These are phyloP conservation scores for Dendrolimus pini DNA, from an alignment of 2,888 invertebrate species.

Conservation along the genomic window DNA sequence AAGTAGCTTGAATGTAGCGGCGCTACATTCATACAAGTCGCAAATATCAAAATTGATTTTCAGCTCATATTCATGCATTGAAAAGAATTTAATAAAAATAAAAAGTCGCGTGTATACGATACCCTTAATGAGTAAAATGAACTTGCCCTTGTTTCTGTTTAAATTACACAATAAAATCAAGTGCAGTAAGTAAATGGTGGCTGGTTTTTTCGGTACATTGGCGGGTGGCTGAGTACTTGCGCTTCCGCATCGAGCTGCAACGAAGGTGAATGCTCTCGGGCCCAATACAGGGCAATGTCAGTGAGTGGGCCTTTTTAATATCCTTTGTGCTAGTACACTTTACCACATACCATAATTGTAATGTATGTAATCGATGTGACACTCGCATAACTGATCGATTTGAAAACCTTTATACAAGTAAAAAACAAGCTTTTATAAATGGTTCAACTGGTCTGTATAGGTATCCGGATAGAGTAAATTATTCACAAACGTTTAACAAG, in stretches of 20 bases:
- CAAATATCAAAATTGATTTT: too few relatives aligned
- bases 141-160: slow-evolving; percentile 33
- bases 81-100: too few relatives aligned
- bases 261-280: slow-evolving; percentile 60
- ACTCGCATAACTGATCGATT: too few relatives aligned
- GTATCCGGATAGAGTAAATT: too few relatives aligned
- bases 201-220: not conserved
- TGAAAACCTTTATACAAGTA: too few relatives aligned
- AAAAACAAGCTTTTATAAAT: too few relatives aligned
- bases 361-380: not conserved
- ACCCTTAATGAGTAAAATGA: slow-evolving; percentile 11
- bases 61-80: too few relatives aligned
- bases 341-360: slow-evolving; percentile 1
- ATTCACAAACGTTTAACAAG: too few relatives aligned
- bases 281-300: slow-evolving; percentile 48
- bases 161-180: slow-evolving; percentile 23
- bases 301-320: slow-evolving; percentile 41
- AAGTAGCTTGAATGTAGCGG: too few relatives aligned
- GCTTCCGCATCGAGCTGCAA: slow-evolving; percentile 32
- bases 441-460: too few relatives aligned
- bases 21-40: too few relatives aligned
- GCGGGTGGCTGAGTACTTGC: slow-evolving; percentile 11
- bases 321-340: slow-evolving; percentile 21
- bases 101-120: not conserved
- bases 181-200: slow-evolving; percentile 18